Conservation (phyloP, 2,797 vertebrate species). For the Rachycentron canadum region DNA sequence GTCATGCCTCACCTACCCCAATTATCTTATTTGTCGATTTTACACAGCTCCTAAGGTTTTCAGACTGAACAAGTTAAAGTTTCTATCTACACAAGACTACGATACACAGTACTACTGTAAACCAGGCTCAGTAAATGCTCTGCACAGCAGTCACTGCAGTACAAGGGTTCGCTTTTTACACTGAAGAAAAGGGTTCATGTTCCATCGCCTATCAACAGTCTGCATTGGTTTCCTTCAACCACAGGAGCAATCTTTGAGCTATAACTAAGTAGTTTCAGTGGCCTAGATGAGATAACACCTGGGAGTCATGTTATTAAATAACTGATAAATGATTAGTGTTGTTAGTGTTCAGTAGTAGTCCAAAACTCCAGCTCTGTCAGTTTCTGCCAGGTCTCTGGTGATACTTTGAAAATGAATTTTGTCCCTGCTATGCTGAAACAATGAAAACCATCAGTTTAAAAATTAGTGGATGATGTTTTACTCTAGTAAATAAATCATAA, state of each 20-base stretch:
- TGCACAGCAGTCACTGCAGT: not conserved
- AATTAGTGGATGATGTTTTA: not conserved
- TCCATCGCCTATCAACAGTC: not conserved
- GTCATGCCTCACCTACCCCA: slow-evolving; percentile 47
- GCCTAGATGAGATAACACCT: slow-evolving; percentile 12
- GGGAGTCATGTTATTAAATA: slow-evolving; percentile 9
- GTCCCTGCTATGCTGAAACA: not conserved
- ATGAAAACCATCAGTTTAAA: too few species aligned
- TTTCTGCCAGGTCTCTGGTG: not conserved
- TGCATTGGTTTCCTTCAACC: not conserved
- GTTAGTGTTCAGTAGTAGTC: too few species aligned
- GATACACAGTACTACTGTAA: slow-evolving; percentile 9
- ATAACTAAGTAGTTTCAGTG: slow-evolving; percentile 12
- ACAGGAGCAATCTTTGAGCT: not conserved
- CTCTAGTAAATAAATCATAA: too few species aligned
- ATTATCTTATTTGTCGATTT: slow-evolving; percentile 60
- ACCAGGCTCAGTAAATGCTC: slow-evolving; percentile 11
- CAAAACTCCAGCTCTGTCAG: too few species aligned
- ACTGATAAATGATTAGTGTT: slow-evolving; percentile 26
- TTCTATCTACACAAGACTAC: slow-evolving; percentile 9
- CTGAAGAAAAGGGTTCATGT: not conserved
- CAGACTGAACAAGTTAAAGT: slow-evolving; percentile 39
- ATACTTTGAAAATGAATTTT: not conserved
- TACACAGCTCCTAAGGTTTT: slow-evolving; percentile 39
- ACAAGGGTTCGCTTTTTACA: slow-evolving; percentile 9